A percentile compares a stretch with the other conserved stretches of the same genome.
Conservation (phyloP, 2,888 invertebrate genomes). For the Syrphus vitripennis region DNA sequence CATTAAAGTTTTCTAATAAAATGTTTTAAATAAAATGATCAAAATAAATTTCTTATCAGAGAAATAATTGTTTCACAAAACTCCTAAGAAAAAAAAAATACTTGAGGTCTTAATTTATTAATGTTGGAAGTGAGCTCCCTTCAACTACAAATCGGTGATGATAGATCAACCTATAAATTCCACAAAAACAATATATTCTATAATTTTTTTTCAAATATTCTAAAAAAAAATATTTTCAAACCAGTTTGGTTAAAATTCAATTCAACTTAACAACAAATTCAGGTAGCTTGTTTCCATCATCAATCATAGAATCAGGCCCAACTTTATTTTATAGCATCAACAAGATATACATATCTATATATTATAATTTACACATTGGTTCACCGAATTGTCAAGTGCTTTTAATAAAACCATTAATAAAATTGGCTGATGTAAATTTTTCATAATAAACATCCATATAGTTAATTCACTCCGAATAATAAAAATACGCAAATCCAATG, state of each 20-base stretch:
- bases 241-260: neutral
- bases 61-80: no score
- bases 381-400: conserved; percentile 14
- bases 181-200: no score
- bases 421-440: conserved; percentile 12
- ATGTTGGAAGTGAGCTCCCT: no score
- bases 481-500: conserved; percentile 25
- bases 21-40: no score
- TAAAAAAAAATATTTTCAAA: neutral
- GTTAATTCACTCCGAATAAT: neutral
- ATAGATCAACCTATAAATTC: no score
- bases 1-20: no score
- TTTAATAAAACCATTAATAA: neutral
- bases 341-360: no score
- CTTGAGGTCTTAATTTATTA: no score
- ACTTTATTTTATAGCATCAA: neutral
- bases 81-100: no score
- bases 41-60: no score
- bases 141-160: no score
- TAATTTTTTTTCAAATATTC: neutral
- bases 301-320: neutral
- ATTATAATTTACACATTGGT: neutral
- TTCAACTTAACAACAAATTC: neutral
- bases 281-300: neutral
- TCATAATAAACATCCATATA: neutral